Percentiles rank a stretch among this genome's conserved stretches.
Evolutionary conservation across 2,113 vertebrate species (phyloP).

Genomic region (Upupa epops): DNA sequence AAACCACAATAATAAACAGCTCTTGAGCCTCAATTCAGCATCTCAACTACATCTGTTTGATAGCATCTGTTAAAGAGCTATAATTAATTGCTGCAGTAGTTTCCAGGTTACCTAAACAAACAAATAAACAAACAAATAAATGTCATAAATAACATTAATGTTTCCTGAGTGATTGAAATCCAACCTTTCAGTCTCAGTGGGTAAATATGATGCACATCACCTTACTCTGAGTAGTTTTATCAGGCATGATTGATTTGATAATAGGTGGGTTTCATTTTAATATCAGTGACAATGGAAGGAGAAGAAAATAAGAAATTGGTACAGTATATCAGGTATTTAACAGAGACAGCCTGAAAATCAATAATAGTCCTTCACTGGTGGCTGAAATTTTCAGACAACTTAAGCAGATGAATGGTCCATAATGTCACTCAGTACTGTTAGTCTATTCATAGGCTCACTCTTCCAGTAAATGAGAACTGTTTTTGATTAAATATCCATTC

Average conservation of each 20-base stretch:
- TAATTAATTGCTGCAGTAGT: constrained; percentile 42
- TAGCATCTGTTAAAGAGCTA: neutral
- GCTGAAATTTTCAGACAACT: constrained; percentile 73
- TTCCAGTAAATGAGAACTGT: constrained; percentile 67
- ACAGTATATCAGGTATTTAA: constrained; percentile 76
- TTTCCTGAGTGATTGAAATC: constrained; percentile 8
- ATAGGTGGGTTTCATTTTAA: constrained; percentile 74
- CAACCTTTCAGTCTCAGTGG: constrained; percentile 18
- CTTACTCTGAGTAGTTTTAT: constrained; percentile 47
- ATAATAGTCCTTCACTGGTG: constrained; percentile 73
- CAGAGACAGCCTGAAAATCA: constrained; percentile 75
- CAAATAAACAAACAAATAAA: constrained; percentile 9
- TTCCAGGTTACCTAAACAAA: constrained; percentile 38
- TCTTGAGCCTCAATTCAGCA: neutral
- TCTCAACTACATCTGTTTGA: neutral
- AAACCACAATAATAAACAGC: neutral
- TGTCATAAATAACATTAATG: neutral
- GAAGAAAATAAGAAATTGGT: constrained; percentile 56
- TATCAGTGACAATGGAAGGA: constrained; percentile 65
- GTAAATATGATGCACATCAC: constrained; percentile 51
- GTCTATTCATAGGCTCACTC: constrained; percentile 60
- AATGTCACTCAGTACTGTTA: constrained; percentile 64
- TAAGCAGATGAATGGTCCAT: constrained; percentile 64
- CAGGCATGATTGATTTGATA: constrained; percentile 70
- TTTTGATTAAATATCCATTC: constrained; percentile 77